Base-by-base conservation (phyloP, 2,888 invertebrate genomes). In the Clunio marinus region DNA sequence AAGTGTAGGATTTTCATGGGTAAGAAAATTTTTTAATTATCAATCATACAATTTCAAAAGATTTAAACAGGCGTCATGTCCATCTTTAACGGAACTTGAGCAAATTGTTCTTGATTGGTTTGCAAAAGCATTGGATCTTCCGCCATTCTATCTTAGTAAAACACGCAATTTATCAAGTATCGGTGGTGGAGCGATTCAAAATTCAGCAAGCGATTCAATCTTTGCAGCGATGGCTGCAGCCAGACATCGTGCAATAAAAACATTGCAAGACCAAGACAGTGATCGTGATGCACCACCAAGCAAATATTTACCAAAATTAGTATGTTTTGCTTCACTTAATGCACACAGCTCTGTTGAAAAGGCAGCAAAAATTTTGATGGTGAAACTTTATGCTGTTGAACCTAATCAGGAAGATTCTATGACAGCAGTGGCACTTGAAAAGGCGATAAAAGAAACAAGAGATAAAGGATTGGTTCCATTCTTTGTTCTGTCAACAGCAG, bases 1-100 rank as follows among this genome's bases (percentile, higher is more conserved):
- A 20, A 90, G 90, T 74, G 90, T 94, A 72, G 94, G 95, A 73
- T 95, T 96, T 77, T 93, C 93, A 68, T 96, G 95, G 95, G 93
- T 91, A 8, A n/a, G n/a, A n/a, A n/a, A n/a, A n/a, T n/a, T n/a
- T n/a, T n/a, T n/a, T n/a, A n/a, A n/a, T n/a, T n/a, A n/a, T n/a
- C n/a, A n/a, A n/a, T n/a, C n/a, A n/a, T n/a, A n/a, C n/a, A n/a
- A n/a, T n/a, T n/a, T n/a, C n/a, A n/a, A n/a, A n/a, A n/a, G n/a
- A n/a, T n/a, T n/a, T n/a, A n/a, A n/a, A n/a, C n/a, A n/a, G n/a
- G n/a, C n/a, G n/a, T 89, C 92, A 2, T 88, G 89, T 77, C 93
- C 93, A 13, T 89, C 91, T 0, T 88, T 89, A 71, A 89, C 91
- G 10, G 93, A 93, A 78, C 78, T 93, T 58, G 92, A 93, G 78